Evolutionary conservation across 1,140 invertebrate species (phyloP), one percentile per base, ranked within the genome.

Genomic region (Sinonovacula constricta): DNA sequence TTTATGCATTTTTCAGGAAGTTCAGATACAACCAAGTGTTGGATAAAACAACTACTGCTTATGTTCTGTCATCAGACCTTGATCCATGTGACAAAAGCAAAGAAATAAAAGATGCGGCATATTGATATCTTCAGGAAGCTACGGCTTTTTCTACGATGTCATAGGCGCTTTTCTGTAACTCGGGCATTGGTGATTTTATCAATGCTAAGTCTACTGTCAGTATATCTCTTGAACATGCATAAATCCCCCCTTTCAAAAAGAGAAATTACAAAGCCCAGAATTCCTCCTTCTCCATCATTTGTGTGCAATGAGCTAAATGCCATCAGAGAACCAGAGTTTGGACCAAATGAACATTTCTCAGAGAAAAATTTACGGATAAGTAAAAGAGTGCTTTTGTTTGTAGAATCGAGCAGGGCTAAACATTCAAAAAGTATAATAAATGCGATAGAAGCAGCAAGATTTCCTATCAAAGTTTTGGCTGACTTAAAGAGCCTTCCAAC

Each of bases 391-490:
- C 92, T 99, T 78, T 95, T 99, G 71, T 97, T 98, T 89, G 96
- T 97, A n/a, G 97, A 99, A 91, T 97, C 96, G 18, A 95, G 96
- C 53, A 98, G 97, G 90, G 97, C 97, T 2, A 93, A 95, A 80
- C 92, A 97, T n/a, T 97, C 97, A 49, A 93, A 95, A 83, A 96
- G 97, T 88, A 97, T 99, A 85, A 95, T 95, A n/a, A 96, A 97
- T 91, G 92, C 97, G 53, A 93, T 99, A 59, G 97, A 98, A 86
- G 95, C 97, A 87, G 97, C 96, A 90, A 93, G 97, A 85, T 97
- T 98, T 88, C 97, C 97, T 95, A 98, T 92, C 92, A 98, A 98
- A 93, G 93, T 97, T 71, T 97, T 98, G 92, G 95, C 97, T 3
- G 94, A 95, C 1, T 96, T 96, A 33, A 97, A 97, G 89, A 97